Percentiles rank a stretch among this genome's conserved stretches.
These are phyloP conservation scores for Cercopithecus mona DNA, from an alignment of 2,113 vertebrate species.

Conservation along the genomic window DNA sequence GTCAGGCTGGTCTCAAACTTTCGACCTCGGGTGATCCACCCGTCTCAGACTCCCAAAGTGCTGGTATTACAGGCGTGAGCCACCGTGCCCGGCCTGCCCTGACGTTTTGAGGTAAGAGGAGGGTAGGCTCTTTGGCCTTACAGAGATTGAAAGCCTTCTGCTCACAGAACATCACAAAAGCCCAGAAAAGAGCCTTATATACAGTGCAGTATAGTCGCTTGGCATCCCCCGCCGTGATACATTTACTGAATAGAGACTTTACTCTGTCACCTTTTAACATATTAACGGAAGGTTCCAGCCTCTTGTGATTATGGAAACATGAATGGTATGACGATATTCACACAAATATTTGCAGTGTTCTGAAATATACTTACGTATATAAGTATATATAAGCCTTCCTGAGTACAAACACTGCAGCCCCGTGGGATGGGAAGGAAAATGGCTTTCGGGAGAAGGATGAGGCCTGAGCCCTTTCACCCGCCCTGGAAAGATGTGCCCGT, in stretches of 20 bases:
- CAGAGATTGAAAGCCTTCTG: neutral
- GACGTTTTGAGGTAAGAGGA: neutral
- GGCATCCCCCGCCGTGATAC: neutral
- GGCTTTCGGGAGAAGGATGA: neutral
- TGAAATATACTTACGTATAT: neutral
- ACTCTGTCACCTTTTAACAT: neutral
- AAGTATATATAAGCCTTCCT: neutral
- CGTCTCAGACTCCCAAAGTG: too few species aligned
- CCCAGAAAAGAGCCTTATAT: neutral
- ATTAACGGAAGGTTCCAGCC: neutral
- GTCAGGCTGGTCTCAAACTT: too few species aligned
- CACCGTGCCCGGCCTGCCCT: too few species aligned
- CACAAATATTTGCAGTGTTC: neutral
- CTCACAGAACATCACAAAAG: neutral
- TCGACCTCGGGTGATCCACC: too few species aligned
- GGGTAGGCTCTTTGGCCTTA: neutral
- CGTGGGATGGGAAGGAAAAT: neutral
- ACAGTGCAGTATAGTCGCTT: neutral
- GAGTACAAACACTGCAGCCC: neutral
- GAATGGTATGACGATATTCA: neutral
- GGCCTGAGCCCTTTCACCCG: too few species aligned
- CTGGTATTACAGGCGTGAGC: too few species aligned
- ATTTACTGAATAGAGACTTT: neutral
- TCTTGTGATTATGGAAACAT: neutral
- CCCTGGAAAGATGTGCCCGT: neutral